phyloP scores from a whole-genome alignment of 2,113 vertebrate genomes.

The Ictalurus furcatus region DNA sequence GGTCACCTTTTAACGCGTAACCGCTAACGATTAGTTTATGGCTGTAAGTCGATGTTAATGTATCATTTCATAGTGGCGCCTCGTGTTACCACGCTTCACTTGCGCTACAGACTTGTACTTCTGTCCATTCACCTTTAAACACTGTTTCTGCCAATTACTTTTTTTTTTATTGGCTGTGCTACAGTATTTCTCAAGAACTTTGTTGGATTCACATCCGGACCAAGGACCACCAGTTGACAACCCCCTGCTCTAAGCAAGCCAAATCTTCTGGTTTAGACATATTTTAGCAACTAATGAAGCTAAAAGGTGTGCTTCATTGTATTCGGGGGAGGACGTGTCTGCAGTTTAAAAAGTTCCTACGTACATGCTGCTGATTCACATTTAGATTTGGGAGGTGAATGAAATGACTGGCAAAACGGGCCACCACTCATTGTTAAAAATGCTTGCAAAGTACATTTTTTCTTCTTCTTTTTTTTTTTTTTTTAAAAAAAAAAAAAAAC shows the following conservation, averaged over 20 bases:
- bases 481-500: too few relatives aligned
- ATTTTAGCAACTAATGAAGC: neutral
- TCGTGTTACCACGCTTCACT: neutral
- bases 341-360: too few relatives aligned
- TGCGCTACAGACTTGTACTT: neutral
- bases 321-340: too few relatives aligned
- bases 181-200: neutral
- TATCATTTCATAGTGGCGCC: neutral
- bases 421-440: neutral
- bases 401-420: neutral
- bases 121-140: neutral
- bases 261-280: neutral
- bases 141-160: too few relatives aligned
- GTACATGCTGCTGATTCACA: too few relatives aligned
- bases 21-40: neutral
- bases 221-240: neutral
- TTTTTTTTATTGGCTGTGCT: neutral
- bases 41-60: neutral
- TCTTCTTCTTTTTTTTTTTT: too few relatives aligned
- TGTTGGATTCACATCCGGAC: neutral
- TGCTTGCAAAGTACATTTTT: neutral
- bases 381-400: neutral
- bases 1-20: neutral
- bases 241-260: too few relatives aligned
- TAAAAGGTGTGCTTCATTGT: neutral